Percentiles rank a stretch among this genome's conserved stretches.
Evolutionary conservation across 2,888 invertebrate genomes (phyloP).

Genomic region (Alloscopus bannaensis): DNA sequence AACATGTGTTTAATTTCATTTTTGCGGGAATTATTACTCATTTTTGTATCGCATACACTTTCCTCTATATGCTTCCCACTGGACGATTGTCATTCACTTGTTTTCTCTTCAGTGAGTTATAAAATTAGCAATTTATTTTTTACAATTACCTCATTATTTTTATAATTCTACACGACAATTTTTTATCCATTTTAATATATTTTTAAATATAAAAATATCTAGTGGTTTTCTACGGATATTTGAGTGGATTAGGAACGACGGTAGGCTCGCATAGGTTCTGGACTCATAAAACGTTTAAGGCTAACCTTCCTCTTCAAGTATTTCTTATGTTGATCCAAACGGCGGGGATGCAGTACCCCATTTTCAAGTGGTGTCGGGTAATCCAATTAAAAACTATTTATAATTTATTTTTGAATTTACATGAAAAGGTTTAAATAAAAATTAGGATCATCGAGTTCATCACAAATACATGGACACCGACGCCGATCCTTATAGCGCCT

Average conservation of each 20-base stretch:
- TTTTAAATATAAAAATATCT: no score
- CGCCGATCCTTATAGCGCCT: constrained; percentile 94
- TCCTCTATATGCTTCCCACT: background rate
- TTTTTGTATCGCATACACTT: background rate
- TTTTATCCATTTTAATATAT: no score
- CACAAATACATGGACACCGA: constrained; percentile 96
- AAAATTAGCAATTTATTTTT: background rate
- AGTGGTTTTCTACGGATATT: constrained; percentile 70
- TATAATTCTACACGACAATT: background rate
- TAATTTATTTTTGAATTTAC: background rate
- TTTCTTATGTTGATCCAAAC: constrained; percentile 11
- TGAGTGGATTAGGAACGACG: constrained; percentile 58
- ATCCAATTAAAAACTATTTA: no score
- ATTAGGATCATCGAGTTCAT: constrained; percentile 84
- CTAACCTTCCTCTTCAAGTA: constrained; percentile 4
- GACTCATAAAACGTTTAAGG: constrained; percentile 20
- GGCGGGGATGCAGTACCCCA: background rate
- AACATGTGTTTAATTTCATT: background rate
- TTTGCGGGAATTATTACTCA: background rate
- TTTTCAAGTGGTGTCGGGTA: constrained; percentile 73
- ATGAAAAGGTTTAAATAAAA: background rate
- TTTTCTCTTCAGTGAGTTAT: background rate
- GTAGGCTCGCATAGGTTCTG: constrained; percentile 13
- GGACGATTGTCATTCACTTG: background rate
- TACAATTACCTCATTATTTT: background rate